A percentile compares a stretch with the other conserved stretches of the same genome.
phyloP scores from a whole-genome alignment of 2,888 invertebrate species.

The Rhaphigaster nebulosa region DNA sequence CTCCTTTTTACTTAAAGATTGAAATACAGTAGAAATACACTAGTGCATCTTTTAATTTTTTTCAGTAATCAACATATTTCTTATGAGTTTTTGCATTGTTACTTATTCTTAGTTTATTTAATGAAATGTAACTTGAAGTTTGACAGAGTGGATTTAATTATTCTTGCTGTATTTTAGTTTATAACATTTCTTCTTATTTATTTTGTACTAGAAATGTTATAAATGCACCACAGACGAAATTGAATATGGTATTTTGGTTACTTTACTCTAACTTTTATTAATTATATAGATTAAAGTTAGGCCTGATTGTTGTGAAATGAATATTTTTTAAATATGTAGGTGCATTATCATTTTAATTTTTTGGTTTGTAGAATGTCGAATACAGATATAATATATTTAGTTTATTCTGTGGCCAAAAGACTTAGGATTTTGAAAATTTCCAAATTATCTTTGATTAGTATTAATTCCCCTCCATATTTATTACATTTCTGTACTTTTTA shows the following conservation, averaged over 20 bases:
- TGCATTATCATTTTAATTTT: neutral
- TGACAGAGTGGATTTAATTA: neutral
- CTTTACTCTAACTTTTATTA: neutral
- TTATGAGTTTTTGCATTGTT: neutral
- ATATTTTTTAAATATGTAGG: neutral
- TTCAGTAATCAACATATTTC: neutral
- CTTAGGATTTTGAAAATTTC: neutral
- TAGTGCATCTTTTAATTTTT: neutral
- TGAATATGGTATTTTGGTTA: neutral
- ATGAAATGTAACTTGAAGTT: neutral
- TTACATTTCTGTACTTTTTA: neutral
- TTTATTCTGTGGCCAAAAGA: neutral
- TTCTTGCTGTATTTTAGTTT: neutral
- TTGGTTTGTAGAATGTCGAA: neutral
- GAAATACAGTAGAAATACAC: neutral
- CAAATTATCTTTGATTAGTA: neutral
- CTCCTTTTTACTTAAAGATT: neutral
- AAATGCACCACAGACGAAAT: neutral
- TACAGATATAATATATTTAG: neutral
- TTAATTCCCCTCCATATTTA: neutral
- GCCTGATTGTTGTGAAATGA: neutral
- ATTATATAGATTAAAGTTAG: neutral
- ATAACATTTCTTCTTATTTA: neutral
- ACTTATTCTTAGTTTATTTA: neutral
- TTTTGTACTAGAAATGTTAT: neutral